phyloP scores from a whole-genome alignment of 2,888 invertebrate genomes.

The Polymixis flavicincta region DNA sequence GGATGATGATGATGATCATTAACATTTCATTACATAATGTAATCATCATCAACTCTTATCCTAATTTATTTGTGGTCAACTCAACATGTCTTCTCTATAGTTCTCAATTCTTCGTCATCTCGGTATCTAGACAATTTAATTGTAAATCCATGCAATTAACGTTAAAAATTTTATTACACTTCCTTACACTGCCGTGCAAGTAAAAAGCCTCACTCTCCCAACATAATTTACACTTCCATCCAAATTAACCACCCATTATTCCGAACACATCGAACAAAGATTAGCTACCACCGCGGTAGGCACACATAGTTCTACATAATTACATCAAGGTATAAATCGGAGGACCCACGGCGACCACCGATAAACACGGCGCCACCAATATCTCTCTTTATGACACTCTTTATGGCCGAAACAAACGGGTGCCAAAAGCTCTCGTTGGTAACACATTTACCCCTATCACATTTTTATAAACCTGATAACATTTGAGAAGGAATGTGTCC shows the following conservation, averaged over 20 bases:
- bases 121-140: not conserved
- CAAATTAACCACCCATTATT: constrained; percentile 50
- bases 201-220: constrained; percentile 3
- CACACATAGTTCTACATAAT: constrained; percentile 58
- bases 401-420: constrained; percentile 82
- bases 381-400: constrained; percentile 72
- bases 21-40: too few species aligned
- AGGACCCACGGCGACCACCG: constrained; percentile 66
- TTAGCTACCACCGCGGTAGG: constrained; percentile 63
- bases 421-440: constrained; percentile 88
- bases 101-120: not conserved
- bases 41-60: too few species aligned
- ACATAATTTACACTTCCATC: constrained; percentile 53
- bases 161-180: not conserved
- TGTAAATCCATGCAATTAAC: too few species aligned
- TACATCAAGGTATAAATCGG: constrained; percentile 61
- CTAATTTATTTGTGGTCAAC: not conserved
- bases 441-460: constrained; percentile 86
- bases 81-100: too few species aligned
- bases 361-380: constrained; percentile 82
- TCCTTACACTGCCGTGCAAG: not conserved
- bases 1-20: too few species aligned
- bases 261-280: constrained; percentile 53
- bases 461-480: constrained; percentile 86
- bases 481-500: constrained; percentile 39